Percentiles rank a stretch among this genome's conserved stretches.
Evolutionary conservation across 2,888 invertebrate species (phyloP).

Genomic region (Oligia fasciuncula): DNA sequence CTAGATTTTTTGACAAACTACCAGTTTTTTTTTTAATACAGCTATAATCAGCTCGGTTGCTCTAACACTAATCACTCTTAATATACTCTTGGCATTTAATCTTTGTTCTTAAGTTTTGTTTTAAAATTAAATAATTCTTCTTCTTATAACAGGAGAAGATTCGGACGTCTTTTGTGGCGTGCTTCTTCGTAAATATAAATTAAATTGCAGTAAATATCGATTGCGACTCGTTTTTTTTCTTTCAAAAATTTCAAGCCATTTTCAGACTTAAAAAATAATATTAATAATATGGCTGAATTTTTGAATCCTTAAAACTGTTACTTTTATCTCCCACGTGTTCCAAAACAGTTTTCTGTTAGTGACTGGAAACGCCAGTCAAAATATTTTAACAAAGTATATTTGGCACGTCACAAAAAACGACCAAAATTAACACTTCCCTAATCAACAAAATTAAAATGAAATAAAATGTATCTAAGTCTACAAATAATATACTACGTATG

Average conservation of each 20-base stretch:
- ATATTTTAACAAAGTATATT: neutral
- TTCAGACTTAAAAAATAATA: neutral
- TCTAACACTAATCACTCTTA: slow-evolving; percentile 72
- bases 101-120: slow-evolving; percentile 64
- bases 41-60: slow-evolving; percentile 44
- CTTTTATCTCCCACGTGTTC: neutral
- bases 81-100: slow-evolving; percentile 70
- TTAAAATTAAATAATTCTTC: slow-evolving; percentile 69
- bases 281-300: neutral
- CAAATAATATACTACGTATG: slow-evolving; percentile 81
- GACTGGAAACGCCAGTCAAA: neutral
- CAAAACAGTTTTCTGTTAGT: neutral
- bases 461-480: slow-evolving; percentile 66
- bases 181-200: neutral
- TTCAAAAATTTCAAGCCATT: neutral
- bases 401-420: slow-evolving; percentile 48
- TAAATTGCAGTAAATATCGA: neutral
- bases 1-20: slow-evolving; percentile 59
- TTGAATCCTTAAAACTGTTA: neutral
- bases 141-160: slow-evolving; percentile 82
- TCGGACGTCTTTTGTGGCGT: slow-evolving; percentile 53
- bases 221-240: too few species aligned
- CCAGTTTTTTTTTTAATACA: slow-evolving; percentile 43
- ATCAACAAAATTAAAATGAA: slow-evolving; percentile 63
- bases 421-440: slow-evolving; percentile 17